Percentiles rank a stretch among this genome's conserved stretches.
Conservation (phyloP, 2,113 vertebrate genomes). For the Amphiprion percula region DNA sequence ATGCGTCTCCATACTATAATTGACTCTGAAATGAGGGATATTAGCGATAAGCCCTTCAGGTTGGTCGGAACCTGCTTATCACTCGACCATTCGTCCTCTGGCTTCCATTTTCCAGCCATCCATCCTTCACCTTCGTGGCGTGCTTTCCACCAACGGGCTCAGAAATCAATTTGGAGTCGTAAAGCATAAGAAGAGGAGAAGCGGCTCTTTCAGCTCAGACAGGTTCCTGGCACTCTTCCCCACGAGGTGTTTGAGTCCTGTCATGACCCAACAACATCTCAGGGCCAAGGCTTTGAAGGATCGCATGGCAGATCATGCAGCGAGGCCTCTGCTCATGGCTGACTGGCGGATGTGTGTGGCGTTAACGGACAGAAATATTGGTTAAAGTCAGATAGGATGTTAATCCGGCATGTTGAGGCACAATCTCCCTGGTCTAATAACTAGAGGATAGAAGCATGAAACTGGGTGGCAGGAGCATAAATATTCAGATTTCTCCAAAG, state of each 20-base stretch:
- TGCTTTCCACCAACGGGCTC: constrained; percentile 50
- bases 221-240: constrained; percentile 15
- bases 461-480: neutral
- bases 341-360: constrained; percentile 4
- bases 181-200: constrained; percentile 45
- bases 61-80: constrained; percentile 72
- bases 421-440: neutral
- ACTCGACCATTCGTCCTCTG: constrained; percentile 53
- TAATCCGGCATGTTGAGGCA: neutral
- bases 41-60: constrained; percentile 74
- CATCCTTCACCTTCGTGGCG: constrained; percentile 44
- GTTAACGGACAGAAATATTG: neutral
- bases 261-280: constrained; percentile 31
- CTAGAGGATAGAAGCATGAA: neutral
- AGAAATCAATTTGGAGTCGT: constrained; percentile 71
- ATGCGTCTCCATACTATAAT: constrained; percentile 54
- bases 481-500: neutral
- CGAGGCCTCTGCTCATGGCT: neutral
- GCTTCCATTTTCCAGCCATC: constrained; percentile 50
- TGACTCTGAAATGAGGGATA: constrained; percentile 76
- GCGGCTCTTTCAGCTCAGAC: constrained; percentile 28
- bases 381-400: neutral
- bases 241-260: constrained; percentile 11
- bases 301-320: constrained; percentile 26
- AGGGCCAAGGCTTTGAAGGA: constrained; percentile 46